A percentile compares a stretch with the other conserved stretches of the same genome.
phyloP scores from a whole-genome alignment of 2,888 invertebrate species.

The Hipparchia sbordonii region DNA sequence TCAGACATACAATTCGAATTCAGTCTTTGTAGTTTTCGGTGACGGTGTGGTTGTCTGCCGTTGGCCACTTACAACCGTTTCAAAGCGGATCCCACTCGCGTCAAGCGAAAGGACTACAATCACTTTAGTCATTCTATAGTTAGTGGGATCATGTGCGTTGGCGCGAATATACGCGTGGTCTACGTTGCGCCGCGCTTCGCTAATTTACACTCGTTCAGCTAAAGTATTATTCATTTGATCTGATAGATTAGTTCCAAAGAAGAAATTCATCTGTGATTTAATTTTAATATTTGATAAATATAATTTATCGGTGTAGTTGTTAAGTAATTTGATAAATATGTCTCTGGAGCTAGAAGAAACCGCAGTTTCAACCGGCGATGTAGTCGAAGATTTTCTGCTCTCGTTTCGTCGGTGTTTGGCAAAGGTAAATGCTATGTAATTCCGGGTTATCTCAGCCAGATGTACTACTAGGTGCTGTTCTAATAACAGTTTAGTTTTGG shows the following conservation, averaged over 20 bases:
- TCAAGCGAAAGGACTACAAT: conserved; percentile 50
- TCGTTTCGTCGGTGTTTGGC: conserved; percentile 87
- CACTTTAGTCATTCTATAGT: conserved; percentile 39
- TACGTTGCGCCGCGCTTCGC: conserved; percentile 45
- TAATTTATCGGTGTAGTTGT: conserved; percentile 50
- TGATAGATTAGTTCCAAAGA: conserved; percentile 69
- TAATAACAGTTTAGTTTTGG: conserved; percentile 51
- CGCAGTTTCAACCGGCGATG: conserved; percentile 85
- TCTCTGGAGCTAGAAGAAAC: conserved; percentile 86
- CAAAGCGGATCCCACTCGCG: conserved; percentile 55
- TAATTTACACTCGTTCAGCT: conserved; percentile 55
- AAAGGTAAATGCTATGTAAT: conserved; percentile 85
- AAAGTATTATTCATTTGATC: conserved; percentile 62
- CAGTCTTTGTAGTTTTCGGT: conserved; percentile 24
- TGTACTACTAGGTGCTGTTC: conserved; percentile 44
- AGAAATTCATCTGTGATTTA: conserved; percentile 70
- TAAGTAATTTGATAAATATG: conserved; percentile 70
- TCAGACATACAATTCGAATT: background rate
- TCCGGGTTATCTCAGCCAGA: conserved; percentile 57
- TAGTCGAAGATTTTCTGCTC: conserved; percentile 88
- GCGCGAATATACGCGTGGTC: conserved; percentile 50
- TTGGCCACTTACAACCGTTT: conserved; percentile 55
- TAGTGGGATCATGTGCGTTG: conserved; percentile 65
- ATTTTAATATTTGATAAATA: conserved; percentile 51
- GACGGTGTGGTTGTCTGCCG: conserved; percentile 31